Percentiles rank a stretch among this genome's conserved stretches.
Conservation (phyloP, 2,888 invertebrate genomes). For the Anthophora plumipes region DNA sequence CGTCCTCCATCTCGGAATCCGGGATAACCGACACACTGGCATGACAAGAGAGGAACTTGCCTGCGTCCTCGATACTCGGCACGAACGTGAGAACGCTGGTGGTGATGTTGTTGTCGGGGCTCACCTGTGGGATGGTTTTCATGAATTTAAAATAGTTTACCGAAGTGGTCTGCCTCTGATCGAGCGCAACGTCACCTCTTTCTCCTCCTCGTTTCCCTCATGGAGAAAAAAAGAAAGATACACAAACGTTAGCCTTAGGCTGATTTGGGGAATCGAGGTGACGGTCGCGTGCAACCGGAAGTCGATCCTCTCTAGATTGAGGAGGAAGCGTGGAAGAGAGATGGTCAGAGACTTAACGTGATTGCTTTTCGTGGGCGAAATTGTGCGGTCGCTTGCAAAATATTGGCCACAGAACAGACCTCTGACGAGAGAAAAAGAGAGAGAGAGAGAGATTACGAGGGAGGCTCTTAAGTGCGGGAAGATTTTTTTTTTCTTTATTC, state of each 20-base stretch:
- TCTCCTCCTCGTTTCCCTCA: too few relatives aligned
- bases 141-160: conserved; percentile 72
- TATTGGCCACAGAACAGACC: conserved; percentile 21
- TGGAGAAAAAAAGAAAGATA: conserved; percentile 34
- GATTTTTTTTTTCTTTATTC: background rate
- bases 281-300: conserved; percentile 11
- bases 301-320: background rate
- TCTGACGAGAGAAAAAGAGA: background rate
- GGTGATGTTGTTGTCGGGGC: conserved; percentile 91
- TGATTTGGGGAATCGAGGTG: conserved; percentile 21
- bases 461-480: background rate
- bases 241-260: conserved; percentile 20
- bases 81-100: conserved; percentile 91
- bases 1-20: conserved; percentile 91
- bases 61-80: conserved; percentile 93
- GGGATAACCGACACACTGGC: conserved; percentile 91
- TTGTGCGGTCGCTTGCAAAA: conserved; percentile 28
- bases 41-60: conserved; percentile 91
- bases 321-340: background rate
- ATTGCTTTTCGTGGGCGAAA: conserved; percentile 18
- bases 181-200: background rate
- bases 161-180: conserved; percentile 55
- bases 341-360: conserved; percentile 12
- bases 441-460: background rate
- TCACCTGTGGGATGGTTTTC: conserved; percentile 84